These are phyloP conservation scores for Lepidochitona cinerea DNA, from an alignment of 2,888 invertebrate species.

Conservation along the genomic window DNA sequence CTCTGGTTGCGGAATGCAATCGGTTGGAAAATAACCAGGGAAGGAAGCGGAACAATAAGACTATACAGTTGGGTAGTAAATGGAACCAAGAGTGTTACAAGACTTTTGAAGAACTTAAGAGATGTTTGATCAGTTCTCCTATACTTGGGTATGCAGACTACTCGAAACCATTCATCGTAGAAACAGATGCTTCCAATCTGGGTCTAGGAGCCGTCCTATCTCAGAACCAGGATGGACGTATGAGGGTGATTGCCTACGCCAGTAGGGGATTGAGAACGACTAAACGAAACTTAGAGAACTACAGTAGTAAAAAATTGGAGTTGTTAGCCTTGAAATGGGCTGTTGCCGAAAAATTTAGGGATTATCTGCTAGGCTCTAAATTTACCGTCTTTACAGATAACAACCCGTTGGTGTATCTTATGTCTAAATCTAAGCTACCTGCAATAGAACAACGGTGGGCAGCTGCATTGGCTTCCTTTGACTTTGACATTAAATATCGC, in stretches of 20 bases:
- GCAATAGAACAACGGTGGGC: neutral
- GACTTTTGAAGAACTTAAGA: no score
- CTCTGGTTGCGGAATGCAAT: neutral
- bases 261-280: neutral
- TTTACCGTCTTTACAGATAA: neutral
- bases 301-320: neutral
- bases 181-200: neutral
- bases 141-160: no score
- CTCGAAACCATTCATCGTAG: no score
- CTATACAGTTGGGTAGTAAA: neutral
- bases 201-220: neutral
- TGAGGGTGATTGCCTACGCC: neutral
- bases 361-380: neutral
- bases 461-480: no score
- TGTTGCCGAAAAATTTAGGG: neutral
- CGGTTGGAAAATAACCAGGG: neutral
- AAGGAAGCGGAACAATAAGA: neutral
- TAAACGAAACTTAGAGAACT: neutral
- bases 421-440: neutral
- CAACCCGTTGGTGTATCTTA: neutral
- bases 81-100: no score
- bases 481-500: neutral
- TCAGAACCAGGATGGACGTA: neutral
- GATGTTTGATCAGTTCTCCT: no score
- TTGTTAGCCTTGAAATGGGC: neutral